Conservation (phyloP, 2,888 invertebrate genomes). For the Drosophila barbarae region DNA sequence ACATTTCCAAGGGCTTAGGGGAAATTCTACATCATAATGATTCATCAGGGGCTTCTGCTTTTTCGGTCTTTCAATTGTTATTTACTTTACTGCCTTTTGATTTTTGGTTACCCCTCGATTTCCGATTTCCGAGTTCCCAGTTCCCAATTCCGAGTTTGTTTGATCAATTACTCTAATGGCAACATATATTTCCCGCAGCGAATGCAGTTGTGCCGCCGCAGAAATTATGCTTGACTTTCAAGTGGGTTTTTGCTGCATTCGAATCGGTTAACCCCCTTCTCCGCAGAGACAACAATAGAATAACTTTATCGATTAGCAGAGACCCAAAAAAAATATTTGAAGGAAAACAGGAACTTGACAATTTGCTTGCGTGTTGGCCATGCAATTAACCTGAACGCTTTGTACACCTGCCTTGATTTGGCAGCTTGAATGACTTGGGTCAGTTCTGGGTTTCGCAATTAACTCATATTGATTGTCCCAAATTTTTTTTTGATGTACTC, state of each 20-base stretch:
- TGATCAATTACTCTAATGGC: slow-evolving; percentile 72
- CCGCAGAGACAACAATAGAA: slow-evolving; percentile 53
- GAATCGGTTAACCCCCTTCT: slow-evolving; percentile 21
- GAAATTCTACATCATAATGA: neutral
- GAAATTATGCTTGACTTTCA: slow-evolving; percentile 49
- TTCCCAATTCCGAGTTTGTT: slow-evolving; percentile 63
- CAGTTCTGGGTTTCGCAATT: slow-evolving; percentile 59
- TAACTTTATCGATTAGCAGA: slow-evolving; percentile 64
- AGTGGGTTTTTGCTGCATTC: slow-evolving; percentile 5
- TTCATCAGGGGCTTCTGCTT: neutral
- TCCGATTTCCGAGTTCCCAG: slow-evolving; percentile 32
- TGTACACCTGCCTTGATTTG: slow-evolving; percentile 65
- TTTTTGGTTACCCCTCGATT: slow-evolving; percentile 52
- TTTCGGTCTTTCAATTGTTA: neutral
- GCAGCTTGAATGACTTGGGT: slow-evolving; percentile 35
- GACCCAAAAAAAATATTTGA: slow-evolving; percentile 31
- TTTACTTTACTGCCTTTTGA: slow-evolving; percentile 37
- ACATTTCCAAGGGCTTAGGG: too few species aligned
- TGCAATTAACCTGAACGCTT: slow-evolving; percentile 57
- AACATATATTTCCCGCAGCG: slow-evolving; percentile 26
- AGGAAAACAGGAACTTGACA: slow-evolving; percentile 46
- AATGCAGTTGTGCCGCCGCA: slow-evolving; percentile 33
- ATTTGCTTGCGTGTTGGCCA: slow-evolving; percentile 58
- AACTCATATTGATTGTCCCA: slow-evolving; percentile 71
- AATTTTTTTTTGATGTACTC: slow-evolving; percentile 45